These are phyloP conservation scores for Zaprionus taronus DNA, from an alignment of 1,140 invertebrate species.

Conservation along the genomic window DNA sequence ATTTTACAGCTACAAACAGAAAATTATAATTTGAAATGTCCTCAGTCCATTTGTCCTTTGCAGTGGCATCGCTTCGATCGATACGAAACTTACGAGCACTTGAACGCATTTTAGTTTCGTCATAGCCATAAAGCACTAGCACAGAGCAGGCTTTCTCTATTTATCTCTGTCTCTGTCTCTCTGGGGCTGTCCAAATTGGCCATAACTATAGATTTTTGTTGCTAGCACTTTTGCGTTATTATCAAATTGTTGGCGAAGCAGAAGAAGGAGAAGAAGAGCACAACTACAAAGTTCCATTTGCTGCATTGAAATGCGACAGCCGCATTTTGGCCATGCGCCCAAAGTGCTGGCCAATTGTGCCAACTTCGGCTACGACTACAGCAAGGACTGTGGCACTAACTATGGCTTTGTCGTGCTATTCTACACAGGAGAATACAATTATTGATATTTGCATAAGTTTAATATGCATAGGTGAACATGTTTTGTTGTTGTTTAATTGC, in stretches of 20 bases:
- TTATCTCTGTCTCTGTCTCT: neutral
- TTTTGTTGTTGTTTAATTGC: slow-evolving; percentile 16
- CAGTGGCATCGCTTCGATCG: slow-evolving; percentile 52
- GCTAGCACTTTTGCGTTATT: slow-evolving; percentile 23
- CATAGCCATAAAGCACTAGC: slow-evolving; percentile 61
- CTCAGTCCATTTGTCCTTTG: slow-evolving; percentile 21
- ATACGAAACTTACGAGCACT: slow-evolving; percentile 46
- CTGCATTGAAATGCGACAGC: slow-evolving; percentile 73
- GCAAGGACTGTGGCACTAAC: slow-evolving; percentile 28
- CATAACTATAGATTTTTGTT: slow-evolving; percentile 66
- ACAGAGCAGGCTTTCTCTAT: slow-evolving; percentile 9
- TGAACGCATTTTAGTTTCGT: slow-evolving; percentile 48
- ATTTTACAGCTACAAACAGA: slow-evolving; percentile 66
- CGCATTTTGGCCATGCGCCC: slow-evolving; percentile 69
- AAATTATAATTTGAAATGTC: slow-evolving; percentile 48
- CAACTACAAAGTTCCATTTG: slow-evolving; percentile 22
- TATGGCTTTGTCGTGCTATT: neutral
- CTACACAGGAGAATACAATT: slow-evolving; percentile 17
- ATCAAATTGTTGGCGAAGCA: slow-evolving; percentile 62
- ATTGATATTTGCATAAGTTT: slow-evolving; percentile 21
- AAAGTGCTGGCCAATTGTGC: slow-evolving; percentile 64
- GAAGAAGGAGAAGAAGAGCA: slow-evolving; percentile 48
- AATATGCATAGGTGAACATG: slow-evolving; percentile 13
- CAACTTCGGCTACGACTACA: slow-evolving; percentile 11
- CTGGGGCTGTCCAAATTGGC: slow-evolving; percentile 39